A percentile compares a stretch with the other conserved stretches of the same genome.
phyloP scores from a whole-genome alignment of 2,113 vertebrate species.

The Mandrillus leucophaeus region DNA sequence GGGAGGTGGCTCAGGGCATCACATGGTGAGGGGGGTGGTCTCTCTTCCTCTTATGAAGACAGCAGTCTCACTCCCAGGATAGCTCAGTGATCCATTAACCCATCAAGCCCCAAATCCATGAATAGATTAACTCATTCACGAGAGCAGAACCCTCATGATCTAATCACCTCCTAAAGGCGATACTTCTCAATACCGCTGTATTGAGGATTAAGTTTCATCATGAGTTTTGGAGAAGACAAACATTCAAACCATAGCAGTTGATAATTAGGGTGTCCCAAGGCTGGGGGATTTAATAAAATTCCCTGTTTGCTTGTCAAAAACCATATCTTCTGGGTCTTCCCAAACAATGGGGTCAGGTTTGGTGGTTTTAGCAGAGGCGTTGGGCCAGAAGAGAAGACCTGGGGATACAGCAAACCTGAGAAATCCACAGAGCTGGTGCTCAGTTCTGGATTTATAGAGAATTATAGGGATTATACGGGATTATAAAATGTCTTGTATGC shows the following conservation, averaged over 20 bases:
- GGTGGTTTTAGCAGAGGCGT: neutral
- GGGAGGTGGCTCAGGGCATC: neutral
- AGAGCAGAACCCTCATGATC: neutral
- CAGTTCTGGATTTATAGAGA: neutral
- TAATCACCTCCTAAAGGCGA: neutral
- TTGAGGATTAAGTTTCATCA: neutral
- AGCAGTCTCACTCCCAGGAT: neutral
- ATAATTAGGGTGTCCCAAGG: neutral
- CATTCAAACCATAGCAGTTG: neutral
- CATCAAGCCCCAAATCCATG: neutral
- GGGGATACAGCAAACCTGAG: neutral
- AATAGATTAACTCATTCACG: neutral
- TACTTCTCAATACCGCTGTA: neutral
- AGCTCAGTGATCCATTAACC: neutral
- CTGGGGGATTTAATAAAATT: neutral
- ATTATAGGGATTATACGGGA: too few species aligned
- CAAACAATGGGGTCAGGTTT: neutral
- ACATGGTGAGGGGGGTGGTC: neutral
- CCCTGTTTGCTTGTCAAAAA: neutral
- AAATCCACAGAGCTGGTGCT: neutral
- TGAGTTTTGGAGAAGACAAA: neutral
- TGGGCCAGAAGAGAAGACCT: neutral
- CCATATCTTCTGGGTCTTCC: neutral
- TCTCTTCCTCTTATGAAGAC: neutral
- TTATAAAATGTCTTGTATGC: neutral